Evolutionary conservation across 2,113 vertebrate species (phyloP).

Genomic region (Lethenteron camtschaticum): DNA sequence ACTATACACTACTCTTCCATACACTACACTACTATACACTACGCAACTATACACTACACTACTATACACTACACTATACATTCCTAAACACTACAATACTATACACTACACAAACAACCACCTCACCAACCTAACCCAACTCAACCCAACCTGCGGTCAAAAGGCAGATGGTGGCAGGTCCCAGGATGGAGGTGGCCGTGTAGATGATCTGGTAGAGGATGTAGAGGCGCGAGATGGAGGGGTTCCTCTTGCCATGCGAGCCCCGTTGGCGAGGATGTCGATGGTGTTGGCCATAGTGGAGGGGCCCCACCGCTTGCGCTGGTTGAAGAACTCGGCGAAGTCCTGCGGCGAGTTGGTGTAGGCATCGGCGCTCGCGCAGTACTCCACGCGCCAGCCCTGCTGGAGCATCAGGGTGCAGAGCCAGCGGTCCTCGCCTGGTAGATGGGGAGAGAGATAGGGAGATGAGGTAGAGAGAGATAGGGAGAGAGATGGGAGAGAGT

Average conservation of each 20-base stretch:
- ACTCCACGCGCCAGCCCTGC: conserved; percentile 45
- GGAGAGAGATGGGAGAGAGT: not conserved
- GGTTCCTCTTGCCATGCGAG: conserved; percentile 30
- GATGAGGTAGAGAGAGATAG: not conserved
- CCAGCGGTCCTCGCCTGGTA: conserved; percentile 42
- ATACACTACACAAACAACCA: not conserved
- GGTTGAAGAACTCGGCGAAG: conserved; percentile 48
- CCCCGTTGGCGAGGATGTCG: conserved; percentile 30
- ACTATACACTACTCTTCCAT: too few species aligned
- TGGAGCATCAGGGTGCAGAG: conserved; percentile 37
- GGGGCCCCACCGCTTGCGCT: conserved; percentile 38
- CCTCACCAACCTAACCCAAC: not conserved
- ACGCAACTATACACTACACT: too few species aligned
- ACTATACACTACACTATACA: too few species aligned
- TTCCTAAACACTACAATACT: too few species aligned
- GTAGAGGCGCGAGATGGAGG: conserved; percentile 33
- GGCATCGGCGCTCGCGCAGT: conserved; percentile 40
- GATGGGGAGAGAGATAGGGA: not conserved
- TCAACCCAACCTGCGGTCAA: conserved; percentile 33
- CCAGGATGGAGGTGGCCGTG: conserved; percentile 38
- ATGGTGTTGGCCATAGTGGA: conserved; percentile 41
- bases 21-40: too few species aligned
- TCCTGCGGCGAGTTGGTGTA: conserved; percentile 43
- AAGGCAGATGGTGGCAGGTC: conserved; percentile 36
- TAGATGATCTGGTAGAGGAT: conserved; percentile 40